Conservation (phyloP, 1,140 invertebrate species). For the Atta cephalotes region DNA sequence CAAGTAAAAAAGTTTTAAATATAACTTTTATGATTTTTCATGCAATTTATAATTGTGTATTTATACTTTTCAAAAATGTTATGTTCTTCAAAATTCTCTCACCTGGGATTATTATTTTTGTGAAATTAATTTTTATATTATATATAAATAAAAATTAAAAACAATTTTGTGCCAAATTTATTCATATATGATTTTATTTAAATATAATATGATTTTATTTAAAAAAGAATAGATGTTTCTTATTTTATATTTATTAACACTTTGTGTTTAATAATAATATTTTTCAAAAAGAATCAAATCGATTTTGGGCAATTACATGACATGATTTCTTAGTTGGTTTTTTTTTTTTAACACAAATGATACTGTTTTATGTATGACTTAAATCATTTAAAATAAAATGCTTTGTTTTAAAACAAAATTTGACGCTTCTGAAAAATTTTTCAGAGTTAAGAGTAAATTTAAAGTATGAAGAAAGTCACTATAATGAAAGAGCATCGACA, state of each 20-base stretch:
- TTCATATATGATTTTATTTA: not conserved
- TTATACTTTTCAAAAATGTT: not conserved
- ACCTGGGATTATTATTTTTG: not conserved
- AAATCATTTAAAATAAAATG: not conserved
- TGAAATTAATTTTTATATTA: not conserved
- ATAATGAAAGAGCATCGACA: conserved; percentile 35
- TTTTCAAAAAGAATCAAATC: not conserved
- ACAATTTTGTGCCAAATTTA: not conserved
- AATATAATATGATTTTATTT: not conserved
- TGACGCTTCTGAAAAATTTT: not conserved
- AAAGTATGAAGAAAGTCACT: not conserved
- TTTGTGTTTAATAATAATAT: not conserved
- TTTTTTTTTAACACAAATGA: not conserved
- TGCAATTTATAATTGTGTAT: not conserved
- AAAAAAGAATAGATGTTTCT: not conserved
- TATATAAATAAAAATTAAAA: not conserved
- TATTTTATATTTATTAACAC: not conserved
- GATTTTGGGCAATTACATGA: not conserved
- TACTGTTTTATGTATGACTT: not conserved
- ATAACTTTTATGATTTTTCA: not conserved
- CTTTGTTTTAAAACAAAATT: not conserved
- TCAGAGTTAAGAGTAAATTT: conserved; percentile 17
- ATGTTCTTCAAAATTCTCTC: not conserved
- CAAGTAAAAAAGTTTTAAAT: not conserved
- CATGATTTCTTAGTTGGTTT: not conserved